Percentiles rank a stretch among this genome's conserved stretches.
phyloP scores from a whole-genome alignment of 2,113 vertebrate genomes.

The Xiphophorus maculatus region DNA sequence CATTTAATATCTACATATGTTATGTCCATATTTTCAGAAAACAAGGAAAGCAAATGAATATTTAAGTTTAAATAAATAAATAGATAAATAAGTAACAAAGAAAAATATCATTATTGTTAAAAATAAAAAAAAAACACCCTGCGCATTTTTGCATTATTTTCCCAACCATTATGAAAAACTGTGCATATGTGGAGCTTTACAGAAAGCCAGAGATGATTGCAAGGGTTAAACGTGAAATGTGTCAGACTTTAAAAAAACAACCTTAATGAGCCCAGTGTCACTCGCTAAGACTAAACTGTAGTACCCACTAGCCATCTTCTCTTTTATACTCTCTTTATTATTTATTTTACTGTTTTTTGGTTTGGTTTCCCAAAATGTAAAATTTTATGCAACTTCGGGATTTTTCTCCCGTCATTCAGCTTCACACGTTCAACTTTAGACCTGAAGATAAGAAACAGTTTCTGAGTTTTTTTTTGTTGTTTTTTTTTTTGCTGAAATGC shows the following conservation, averaged over 20 bases:
- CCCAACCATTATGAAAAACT: too few species aligned
- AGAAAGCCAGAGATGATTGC: too few species aligned
- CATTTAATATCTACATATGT: background rate
- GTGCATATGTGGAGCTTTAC: too few species aligned
- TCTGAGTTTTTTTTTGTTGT: background rate
- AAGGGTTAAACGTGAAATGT: too few species aligned
- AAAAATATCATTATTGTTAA: too few species aligned
- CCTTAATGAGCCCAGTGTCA: too few species aligned
- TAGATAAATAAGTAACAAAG: background rate
- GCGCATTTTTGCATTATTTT: too few species aligned
- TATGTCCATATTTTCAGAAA: background rate
- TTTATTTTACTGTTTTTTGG: background rate
- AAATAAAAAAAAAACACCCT: background rate
- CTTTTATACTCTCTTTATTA: background rate
- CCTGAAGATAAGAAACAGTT: background rate
- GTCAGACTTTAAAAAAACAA: too few species aligned
- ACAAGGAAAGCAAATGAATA: background rate
- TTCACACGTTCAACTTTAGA: background rate
- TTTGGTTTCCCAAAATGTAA: too few species aligned
- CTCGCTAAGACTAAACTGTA: too few species aligned
- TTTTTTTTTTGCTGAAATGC: background rate
- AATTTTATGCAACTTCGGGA: background rate
- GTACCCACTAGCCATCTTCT: too few species aligned
- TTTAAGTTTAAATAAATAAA: background rate
- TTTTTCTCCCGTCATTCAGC: background rate